Conservation (phyloP, 2,113 vertebrate genomes). For the Epinephelus fuscoguttatus region DNA sequence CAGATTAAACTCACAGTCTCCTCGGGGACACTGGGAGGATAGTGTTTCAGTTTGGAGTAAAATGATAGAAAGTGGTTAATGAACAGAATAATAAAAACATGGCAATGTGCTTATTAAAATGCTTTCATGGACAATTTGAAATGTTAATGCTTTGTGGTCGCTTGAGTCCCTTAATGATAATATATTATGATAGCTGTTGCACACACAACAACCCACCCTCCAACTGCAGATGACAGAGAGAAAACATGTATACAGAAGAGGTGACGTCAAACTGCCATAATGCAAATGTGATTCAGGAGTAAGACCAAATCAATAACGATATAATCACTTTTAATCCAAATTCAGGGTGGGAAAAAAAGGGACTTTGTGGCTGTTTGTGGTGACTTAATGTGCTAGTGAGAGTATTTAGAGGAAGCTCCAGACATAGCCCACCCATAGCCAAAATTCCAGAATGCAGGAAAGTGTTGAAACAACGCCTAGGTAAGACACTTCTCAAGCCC, state of each 20-base stretch:
- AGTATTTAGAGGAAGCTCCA: background rate
- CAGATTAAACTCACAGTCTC: background rate
- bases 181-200: slow-evolving; percentile 1
- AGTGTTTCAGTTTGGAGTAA: background rate
- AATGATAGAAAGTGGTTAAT: background rate
- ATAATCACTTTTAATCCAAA: background rate
- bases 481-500: background rate
- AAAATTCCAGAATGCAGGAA: too few relatives aligned
- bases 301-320: background rate
- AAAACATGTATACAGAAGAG: background rate
- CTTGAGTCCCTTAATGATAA: slow-evolving; percentile 5
- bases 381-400: background rate
- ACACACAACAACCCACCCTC: background rate
- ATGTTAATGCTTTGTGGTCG: slow-evolving; percentile 3
- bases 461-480: too few relatives aligned
- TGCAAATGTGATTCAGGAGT: too few relatives aligned
- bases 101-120: slow-evolving; percentile 2
- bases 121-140: slow-evolving; percentile 18
- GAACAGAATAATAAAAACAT: slow-evolving; percentile 6
- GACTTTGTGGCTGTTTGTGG: background rate
- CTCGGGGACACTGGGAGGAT: background rate
- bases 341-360: background rate
- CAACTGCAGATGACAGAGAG: background rate
- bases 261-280: background rate
- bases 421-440: background rate